These are phyloP conservation scores for Clitarchus hookeri DNA, from an alignment of 2,888 invertebrate species.

Conservation along the genomic window DNA sequence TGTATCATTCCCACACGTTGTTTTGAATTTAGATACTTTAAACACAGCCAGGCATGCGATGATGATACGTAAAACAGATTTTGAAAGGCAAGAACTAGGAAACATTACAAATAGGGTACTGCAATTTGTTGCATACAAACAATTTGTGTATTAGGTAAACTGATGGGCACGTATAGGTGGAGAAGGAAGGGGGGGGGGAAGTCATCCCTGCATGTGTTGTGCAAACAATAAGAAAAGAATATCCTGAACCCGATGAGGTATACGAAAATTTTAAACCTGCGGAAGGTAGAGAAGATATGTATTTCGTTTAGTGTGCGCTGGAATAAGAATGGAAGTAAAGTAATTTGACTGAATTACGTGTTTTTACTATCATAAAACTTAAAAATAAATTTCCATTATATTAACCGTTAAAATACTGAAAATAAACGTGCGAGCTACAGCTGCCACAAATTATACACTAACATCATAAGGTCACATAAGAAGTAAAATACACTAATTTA, in stretches of 20 bases:
- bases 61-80: neutral
- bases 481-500: neutral
- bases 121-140: neutral
- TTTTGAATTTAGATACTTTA: neutral
- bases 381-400: neutral
- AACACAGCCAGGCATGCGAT: neutral
- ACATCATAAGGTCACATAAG: neutral
- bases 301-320: neutral
- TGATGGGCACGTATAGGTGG: no score
- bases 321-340: no score
- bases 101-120: neutral
- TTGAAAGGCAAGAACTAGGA: neutral
- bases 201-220: neutral
- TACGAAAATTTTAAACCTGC: neutral
- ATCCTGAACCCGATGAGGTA: neutral
- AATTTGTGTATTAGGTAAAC: neutral
- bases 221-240: neutral
- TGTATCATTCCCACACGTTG: neutral
- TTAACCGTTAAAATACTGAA: neutral
- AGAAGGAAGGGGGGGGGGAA: no score
- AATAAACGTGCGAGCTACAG: neutral
- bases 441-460: neutral
- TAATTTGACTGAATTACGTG: no score
- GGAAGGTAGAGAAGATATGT: neutral
- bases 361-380: no score